Evolutionary conservation across 2,113 vertebrate species (phyloP).

Genomic region (Lamprotornis superbus): DNA sequence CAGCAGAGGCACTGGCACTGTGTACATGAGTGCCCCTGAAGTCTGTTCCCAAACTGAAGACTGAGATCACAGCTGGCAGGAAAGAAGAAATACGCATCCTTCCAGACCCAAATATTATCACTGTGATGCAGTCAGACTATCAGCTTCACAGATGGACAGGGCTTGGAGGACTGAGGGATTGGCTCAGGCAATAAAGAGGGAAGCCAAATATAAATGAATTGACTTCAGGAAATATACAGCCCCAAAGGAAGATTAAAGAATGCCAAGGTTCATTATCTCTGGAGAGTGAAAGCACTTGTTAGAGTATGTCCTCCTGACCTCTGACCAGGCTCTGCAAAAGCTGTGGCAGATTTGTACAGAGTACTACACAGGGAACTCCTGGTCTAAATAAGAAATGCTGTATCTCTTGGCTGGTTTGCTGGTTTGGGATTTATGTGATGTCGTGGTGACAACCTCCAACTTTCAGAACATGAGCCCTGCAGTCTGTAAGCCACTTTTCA

Average conservation of each 20-base stretch:
- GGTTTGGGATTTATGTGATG: background rate
- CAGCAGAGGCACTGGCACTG: background rate
- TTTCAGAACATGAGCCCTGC: background rate
- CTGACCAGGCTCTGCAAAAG: background rate
- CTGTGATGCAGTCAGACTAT: background rate
- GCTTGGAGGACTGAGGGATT: background rate
- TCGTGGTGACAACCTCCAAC: background rate
- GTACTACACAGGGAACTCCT: background rate
- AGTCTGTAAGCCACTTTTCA: background rate
- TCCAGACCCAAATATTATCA: background rate
- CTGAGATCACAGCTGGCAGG: background rate
- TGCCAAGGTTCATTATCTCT: background rate
- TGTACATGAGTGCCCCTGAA: background rate
- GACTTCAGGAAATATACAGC: background rate
- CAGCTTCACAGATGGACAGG: background rate
- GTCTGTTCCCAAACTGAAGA: background rate
- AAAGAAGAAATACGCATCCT: background rate
- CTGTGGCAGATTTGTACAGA: background rate
- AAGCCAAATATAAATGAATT: background rate
- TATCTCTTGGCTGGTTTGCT: background rate
- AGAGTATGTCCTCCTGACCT: background rate
- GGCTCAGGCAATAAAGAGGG: background rate
- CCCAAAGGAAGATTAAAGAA: background rate
- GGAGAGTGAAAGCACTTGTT: background rate
- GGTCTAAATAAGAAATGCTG: background rate